Evolutionary conservation across 2,797 vertebrate genomes (phyloP), one percentile per base, ranked within the genome.

Genomic region (Leuciscus waleckii): DNA sequence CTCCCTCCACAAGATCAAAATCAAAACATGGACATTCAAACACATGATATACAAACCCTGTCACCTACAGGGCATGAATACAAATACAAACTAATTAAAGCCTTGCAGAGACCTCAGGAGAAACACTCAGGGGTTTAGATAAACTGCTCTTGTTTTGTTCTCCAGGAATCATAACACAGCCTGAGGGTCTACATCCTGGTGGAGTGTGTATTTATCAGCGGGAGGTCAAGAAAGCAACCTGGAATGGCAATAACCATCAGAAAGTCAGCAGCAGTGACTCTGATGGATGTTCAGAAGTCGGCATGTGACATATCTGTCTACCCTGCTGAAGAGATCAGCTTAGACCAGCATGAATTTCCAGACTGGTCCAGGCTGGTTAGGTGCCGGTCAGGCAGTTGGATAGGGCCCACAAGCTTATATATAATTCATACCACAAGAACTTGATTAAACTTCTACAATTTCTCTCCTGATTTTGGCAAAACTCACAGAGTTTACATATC

Each of bases 241-340:
- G 54, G 71, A 58, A 88, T 81, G 63, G 58, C 56, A 87, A 86
- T 80, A 89, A 89, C 77, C 87, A 86, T 88, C 86, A 82, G 87
- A 82, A 82, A 74, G 49, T 56, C 29, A 49, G 32, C 29, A 85
- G 77, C 37, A 74, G 32, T 4, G 17, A 67, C 26, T 46, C 16
- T 65, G 71, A 87, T 81, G 39, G 46, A 74, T 84, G 71, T 37
- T 69, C 19, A 81, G 37, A 51, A 63, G 35, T 82, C 83, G 7
- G 35, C 63, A 71, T 43, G 16, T 56, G 37, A 85, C 78, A 80
- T 37, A 68, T 68, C 78, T 14, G 29, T 80, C 78, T 68, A 67
- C 16, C 61, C 43, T 37, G 43, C 78, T 80, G 41, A 68, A 80
- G 41, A 80, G 78, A 80, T 80, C 26, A 68, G 77, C 61, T 65